These are phyloP conservation scores for Epistrophe grossulariae DNA, from an alignment of 2,888 invertebrate genomes.

Conservation along the genomic window DNA sequence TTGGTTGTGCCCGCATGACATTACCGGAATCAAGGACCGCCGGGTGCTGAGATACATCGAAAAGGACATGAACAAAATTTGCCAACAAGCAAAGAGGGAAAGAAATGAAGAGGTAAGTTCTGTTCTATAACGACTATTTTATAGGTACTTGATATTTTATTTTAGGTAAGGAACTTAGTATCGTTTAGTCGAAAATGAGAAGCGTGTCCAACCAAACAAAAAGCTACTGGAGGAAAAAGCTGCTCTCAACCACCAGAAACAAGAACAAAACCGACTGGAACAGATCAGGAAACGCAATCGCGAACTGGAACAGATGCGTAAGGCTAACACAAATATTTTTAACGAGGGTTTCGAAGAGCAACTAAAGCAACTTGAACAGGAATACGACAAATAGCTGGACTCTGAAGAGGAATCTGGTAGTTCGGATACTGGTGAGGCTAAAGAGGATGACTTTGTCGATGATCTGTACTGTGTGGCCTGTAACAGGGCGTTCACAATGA, in stretches of 20 bases:
- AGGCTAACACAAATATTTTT: constrained; percentile 81
- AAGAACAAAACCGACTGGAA: constrained; percentile 87
- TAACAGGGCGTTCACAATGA: constrained; percentile 96
- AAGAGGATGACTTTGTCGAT: constrained; percentile 82
- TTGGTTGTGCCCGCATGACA: constrained; percentile 97
- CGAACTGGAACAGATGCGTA: constrained; percentile 87
- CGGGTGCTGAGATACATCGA: constrained; percentile 93
- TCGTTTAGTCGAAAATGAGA: constrained; percentile 97
- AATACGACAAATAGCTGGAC: constrained; percentile 83
- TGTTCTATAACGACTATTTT: not conserved
- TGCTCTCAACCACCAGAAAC: constrained; percentile 89
- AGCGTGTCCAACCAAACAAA: constrained; percentile 91
- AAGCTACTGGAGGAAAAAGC: constrained; percentile 90
- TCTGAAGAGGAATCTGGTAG: constrained; percentile 83
- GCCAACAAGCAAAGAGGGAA: constrained; percentile 94
- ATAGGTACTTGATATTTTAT: not conserved
- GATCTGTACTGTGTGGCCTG: constrained; percentile 95
- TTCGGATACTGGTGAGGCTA: constrained; percentile 55
- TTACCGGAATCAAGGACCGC: constrained; percentile 92
- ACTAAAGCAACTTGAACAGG: constrained; percentile 80
- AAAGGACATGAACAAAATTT: constrained; percentile 97
- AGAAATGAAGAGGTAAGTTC: constrained; percentile 95
- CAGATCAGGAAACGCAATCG: constrained; percentile 89
- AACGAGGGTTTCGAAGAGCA: constrained; percentile 86
- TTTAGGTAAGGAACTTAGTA: constrained; percentile 90